Conservation (phyloP, 2,888 invertebrate species). For the Megalurothrips usitatus region DNA sequence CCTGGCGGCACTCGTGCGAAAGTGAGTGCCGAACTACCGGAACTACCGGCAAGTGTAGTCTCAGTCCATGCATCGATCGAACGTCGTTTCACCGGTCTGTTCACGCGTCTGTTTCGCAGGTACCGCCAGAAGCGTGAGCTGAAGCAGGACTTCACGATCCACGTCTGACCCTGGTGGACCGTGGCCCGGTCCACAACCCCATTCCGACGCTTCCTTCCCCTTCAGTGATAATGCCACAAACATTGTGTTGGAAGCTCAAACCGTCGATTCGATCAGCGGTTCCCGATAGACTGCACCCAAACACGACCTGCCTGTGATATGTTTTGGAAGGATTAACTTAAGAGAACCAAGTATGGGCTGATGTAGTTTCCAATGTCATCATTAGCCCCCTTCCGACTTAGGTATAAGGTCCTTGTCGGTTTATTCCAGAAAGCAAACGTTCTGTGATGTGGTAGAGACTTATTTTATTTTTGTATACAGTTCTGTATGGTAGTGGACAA, state of each 20-base stretch:
- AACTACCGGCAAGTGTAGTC: too few relatives aligned
- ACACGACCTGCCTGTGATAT: neutral
- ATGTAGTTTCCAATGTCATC: neutral
- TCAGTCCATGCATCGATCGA: too few relatives aligned
- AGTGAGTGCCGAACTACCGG: conserved; percentile 32
- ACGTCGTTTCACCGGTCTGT: neutral
- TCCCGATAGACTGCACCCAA: neutral
- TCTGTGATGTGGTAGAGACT: conserved; percentile 22
- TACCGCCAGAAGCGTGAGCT: conserved; percentile 64
- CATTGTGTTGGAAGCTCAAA: neutral
- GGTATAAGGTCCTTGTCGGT: neutral
- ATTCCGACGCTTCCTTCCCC: neutral
- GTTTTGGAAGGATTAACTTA: neutral
- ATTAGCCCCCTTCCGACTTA: too few relatives aligned
- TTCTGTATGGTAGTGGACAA: too few relatives aligned
- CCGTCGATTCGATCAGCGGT: neutral
- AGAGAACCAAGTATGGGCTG: neutral
- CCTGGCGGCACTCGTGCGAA: conserved; percentile 39
- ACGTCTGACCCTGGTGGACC: conserved; percentile 51
- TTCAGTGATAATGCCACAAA: neutral
- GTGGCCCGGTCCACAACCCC: conserved; percentile 4
- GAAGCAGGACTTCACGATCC: conserved; percentile 65
- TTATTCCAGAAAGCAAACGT: neutral
- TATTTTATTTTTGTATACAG: conserved; percentile 13
- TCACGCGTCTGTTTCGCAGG: conserved; percentile 47